Evolutionary conservation across 2,888 invertebrate species (phyloP), one percentile per base, ranked within the genome.

Genomic region (Polydrusus pterygomalis): DNA sequence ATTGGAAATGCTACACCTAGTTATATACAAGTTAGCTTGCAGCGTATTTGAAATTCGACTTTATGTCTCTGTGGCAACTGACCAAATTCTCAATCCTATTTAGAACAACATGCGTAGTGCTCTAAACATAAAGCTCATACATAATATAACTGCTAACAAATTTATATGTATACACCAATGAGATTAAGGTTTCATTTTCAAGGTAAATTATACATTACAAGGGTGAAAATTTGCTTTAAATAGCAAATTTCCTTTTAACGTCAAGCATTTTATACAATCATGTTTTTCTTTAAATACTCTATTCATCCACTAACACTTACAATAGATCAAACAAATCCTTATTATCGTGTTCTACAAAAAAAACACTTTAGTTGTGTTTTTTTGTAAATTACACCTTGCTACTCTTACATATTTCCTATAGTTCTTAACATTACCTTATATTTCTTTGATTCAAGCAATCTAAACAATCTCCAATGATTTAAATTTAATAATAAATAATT

Each of bases 261-360:
- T 81, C 82, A 85, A 85, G 84, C 85, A 82, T 75, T 74, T 78
- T 80, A 80, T 82, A 81, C 83, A 73, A 76, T 63, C 73, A 25
- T 47, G 56, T 75, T 72, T 79, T 75, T 82, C 82, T 82, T 86
- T 84, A 86, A 85, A 86, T 84, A 85, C 77, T 85, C 85, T 86
- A 85, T 85, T 84, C 85, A 84, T 85, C 83, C 85, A 85, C 86
- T 86, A 85, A 86, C 86, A 86, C 85, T 85, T 86, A 86, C 82
- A 84, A 79, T 83, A 84, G 77, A 81, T 82, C 82, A 81, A 84
- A 84, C 83, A 84, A 81, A 45, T 65, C 70, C 58, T 43, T 58
- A 60, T 60, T 38, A 60, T 38, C 38, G 25, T 0, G 20, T 58
- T 75, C 51, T 20, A 63, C 54, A 63, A 64, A 68, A 56, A n/a